Percentiles rank a stretch among this genome's conserved stretches.
These are phyloP conservation scores for Drosophila nr. medialis DNA, from an alignment of 2,888 invertebrate genomes.

Conservation along the genomic window DNA sequence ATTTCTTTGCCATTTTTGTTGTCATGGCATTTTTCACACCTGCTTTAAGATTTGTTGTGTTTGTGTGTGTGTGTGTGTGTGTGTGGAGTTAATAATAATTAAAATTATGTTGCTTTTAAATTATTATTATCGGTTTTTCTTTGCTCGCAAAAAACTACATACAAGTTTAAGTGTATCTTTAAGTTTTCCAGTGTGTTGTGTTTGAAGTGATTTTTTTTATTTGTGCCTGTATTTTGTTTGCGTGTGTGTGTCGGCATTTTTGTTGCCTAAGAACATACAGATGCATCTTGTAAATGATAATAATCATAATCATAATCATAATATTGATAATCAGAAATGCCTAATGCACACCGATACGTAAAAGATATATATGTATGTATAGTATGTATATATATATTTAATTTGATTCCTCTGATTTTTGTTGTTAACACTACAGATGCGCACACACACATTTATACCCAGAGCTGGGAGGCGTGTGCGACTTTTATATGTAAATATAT, in stretches of 20 bases:
- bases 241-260: constrained; percentile 27
- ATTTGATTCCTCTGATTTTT: constrained; percentile 64
- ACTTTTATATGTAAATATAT: constrained; percentile 58
- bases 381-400: constrained; percentile 50
- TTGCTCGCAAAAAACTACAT: constrained; percentile 51
- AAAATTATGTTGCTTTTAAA: constrained; percentile 67
- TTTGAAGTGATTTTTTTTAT: constrained; percentile 38
- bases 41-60: constrained; percentile 31
- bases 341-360: constrained; percentile 66
- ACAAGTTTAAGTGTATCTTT: constrained; percentile 40
- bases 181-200: constrained; percentile 37
- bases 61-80: constrained; percentile 25
- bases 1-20: constrained; percentile 62
- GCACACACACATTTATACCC: constrained; percentile 27
- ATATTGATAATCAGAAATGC: constrained; percentile 64
- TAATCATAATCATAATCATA: constrained; percentile 53
- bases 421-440: constrained; percentile 59
- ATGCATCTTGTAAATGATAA: constrained; percentile 62
- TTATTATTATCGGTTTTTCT: constrained; percentile 69
- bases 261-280: constrained; percentile 58
- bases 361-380: constrained; percentile 52
- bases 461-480: constrained; percentile 22
- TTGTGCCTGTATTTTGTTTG: constrained; percentile 30
- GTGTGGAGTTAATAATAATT: constrained; percentile 49
- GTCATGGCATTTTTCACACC: constrained; percentile 36